Percentiles rank a stretch among this genome's conserved stretches.
These are phyloP conservation scores for Anhinga anhinga DNA, from an alignment of 2,113 vertebrate species.

Conservation along the genomic window DNA sequence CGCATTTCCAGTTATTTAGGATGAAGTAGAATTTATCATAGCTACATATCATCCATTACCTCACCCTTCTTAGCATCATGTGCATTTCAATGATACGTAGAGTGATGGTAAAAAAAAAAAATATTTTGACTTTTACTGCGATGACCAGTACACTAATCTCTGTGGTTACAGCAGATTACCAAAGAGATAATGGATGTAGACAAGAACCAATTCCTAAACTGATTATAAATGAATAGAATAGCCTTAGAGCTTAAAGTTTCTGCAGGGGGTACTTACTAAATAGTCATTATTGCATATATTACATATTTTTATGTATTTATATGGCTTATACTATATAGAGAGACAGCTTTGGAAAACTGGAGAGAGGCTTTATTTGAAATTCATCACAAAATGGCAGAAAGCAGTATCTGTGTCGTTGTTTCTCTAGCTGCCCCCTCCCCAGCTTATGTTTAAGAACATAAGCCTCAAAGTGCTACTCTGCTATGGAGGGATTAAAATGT, in stretches of 20 bases:
- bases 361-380: neutral
- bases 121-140: rapidly evolving
- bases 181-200: neutral
- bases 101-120: neutral
- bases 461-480: neutral
- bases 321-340: neutral
- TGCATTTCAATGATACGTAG: neutral
- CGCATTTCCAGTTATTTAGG: neutral
- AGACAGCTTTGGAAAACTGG: neutral
- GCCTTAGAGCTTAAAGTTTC: neutral
- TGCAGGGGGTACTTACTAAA: neutral
- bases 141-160: neutral
- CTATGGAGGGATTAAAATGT: neutral
- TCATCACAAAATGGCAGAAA: neutral
- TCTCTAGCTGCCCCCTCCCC: neutral
- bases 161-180: neutral
- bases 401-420: rapidly evolving
- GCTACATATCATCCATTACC: neutral
- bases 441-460: neutral
- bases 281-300: neutral
- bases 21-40: neutral
- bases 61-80: neutral
- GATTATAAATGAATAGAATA: neutral
- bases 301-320: neutral
- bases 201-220: neutral